Conservation (phyloP, 1,140 invertebrate genomes). For the Phthorimaea operculella region DNA sequence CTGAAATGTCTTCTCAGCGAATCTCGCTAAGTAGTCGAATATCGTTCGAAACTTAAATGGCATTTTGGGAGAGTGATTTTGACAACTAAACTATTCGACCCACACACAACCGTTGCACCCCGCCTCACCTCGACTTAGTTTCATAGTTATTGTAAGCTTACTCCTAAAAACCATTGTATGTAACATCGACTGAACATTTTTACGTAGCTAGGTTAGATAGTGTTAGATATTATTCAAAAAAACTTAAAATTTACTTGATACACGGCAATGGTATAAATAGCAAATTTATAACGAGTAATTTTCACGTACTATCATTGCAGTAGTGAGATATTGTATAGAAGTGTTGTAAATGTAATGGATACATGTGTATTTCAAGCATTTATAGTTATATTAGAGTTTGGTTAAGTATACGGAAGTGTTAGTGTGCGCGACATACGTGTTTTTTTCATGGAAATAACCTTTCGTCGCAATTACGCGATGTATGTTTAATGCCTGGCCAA, state of each 20-base stretch:
- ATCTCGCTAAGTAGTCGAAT: too few species aligned
- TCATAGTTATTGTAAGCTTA: conserved; percentile 34
- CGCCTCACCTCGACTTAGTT: neutral
- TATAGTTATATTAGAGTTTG: conserved; percentile 46
- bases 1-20: too few species aligned
- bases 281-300: conserved; percentile 17
- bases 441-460: neutral
- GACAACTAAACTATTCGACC: too few species aligned
- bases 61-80: too few species aligned
- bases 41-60: too few species aligned
- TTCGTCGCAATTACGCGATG: neutral
- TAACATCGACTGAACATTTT: conserved; percentile 67
- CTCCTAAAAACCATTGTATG: conserved; percentile 61
- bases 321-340: conserved; percentile 43
- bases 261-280: conserved; percentile 18
- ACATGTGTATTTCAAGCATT: conserved; percentile 52
- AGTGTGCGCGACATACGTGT: conserved; percentile 41
- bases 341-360: conserved; percentile 39
- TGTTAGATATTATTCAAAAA: conserved; percentile 22
- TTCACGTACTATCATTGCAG: conserved; percentile 30
- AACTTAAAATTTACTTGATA: conserved; percentile 26
- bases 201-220: conserved; percentile 56
- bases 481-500: too few species aligned
- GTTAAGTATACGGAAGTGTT: conserved; percentile 36
- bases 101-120: neutral